A percentile compares a stretch with the other conserved stretches of the same genome.
Conservation (phyloP, 1,140 invertebrate species). For the Prorops nasuta region DNA sequence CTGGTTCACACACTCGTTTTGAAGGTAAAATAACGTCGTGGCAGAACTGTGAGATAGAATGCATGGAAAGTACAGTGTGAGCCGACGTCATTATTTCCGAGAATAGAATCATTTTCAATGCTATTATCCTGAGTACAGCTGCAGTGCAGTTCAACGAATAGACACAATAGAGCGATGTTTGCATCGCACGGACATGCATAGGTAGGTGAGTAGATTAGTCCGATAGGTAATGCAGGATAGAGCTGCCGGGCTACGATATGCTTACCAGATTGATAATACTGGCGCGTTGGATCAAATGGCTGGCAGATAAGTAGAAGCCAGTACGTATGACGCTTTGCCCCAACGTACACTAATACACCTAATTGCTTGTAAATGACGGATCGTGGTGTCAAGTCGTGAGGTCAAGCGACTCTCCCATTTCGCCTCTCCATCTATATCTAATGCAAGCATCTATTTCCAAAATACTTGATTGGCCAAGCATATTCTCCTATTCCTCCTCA, state of each 20-base stretch:
- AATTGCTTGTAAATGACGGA: slow-evolving; percentile 38
- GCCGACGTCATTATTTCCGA: slow-evolving; percentile 31
- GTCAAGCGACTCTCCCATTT: slow-evolving; percentile 12
- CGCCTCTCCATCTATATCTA: no score
- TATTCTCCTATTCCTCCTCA: neutral
- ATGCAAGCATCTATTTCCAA: neutral
- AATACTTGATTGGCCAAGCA: neutral
- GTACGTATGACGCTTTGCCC: slow-evolving; percentile 17
- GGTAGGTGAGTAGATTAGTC: slow-evolving; percentile 33
- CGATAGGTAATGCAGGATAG: slow-evolving; percentile 28
- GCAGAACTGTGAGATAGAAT: slow-evolving; percentile 10
- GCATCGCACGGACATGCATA: slow-evolving; percentile 25
- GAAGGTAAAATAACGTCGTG: no score
- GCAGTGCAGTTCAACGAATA: slow-evolving; percentile 35
- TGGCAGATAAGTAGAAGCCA: slow-evolving; percentile 32
- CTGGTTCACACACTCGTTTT: no score
- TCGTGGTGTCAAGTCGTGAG: slow-evolving; percentile 19
- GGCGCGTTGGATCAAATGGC: slow-evolving; percentile 20
- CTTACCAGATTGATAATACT: slow-evolving; percentile 40
- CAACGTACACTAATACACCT: slow-evolving; percentile 15
- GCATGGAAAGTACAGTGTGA: neutral
- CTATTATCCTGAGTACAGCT: slow-evolving; percentile 32
- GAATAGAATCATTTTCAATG: slow-evolving; percentile 43
- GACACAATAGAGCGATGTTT: slow-evolving; percentile 41
- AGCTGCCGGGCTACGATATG: slow-evolving; percentile 38